Evolutionary conservation across 2,113 vertebrate species (phyloP), one percentile per base, ranked within the genome.

Genomic region (Electrona antarctica): DNA sequence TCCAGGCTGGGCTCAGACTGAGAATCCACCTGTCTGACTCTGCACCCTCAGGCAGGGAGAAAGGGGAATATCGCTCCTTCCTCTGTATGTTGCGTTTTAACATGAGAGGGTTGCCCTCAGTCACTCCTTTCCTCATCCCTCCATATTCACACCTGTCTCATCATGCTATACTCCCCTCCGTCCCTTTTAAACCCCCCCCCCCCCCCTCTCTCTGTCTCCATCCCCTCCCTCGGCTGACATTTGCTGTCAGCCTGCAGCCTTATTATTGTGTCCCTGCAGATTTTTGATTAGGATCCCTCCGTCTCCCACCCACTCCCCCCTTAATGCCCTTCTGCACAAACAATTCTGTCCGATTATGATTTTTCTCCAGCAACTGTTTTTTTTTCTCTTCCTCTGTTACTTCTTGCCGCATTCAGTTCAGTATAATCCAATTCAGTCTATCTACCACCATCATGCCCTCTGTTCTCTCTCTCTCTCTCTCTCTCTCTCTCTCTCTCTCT

Each of bases 211-310:
- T 81, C 79, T 67, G 64, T 80, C 79, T 82, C 82, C 73, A 80
- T 64, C 71, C 63, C 79, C 80, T 86, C 76, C 69, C 82, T 74
- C 60, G 59, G 62, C 74, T 91, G 91, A 93, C 92, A 91, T 92
- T 92, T 93, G 64, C 87, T 90, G 88, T 89, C 87, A 88, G 79
- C 64, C 76, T n/a, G n/a, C n/a, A 81, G 85, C 84, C 89, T 90
- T 88, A 92, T 93, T 92, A 92, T 91, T 87, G 78, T 87, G 82
- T 91, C 89, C 76, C 87, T 85, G 85, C 79, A 89, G 77, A 89
- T 84, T 87, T 89, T 80, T 91, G 89, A 92, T 93, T 90, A 91
- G 85, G 70, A 87, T 78, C 84, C 79, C 47, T 41, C 28, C 11
- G 8, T 59, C 45, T 59, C 57, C 29, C 49, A 8, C 13, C 0